Conservation (phyloP, 2,888 invertebrate genomes). For the Andrena fulva region DNA sequence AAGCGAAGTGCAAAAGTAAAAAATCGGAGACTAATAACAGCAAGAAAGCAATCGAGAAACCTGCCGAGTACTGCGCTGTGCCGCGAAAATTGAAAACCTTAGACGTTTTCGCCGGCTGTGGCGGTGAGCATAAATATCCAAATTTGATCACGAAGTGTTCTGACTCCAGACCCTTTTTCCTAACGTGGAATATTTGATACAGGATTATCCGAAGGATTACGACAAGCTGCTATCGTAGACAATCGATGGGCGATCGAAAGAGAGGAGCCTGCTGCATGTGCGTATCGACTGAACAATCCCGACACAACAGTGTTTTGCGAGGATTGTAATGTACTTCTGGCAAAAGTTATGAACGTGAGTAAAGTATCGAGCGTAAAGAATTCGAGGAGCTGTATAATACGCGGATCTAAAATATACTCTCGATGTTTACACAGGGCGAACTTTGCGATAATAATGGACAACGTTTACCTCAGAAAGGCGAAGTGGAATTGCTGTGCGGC, state of each 20-base stretch:
- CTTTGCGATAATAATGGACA: constrained; percentile 86
- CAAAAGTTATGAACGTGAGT: constrained; percentile 88
- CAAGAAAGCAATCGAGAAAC: constrained; percentile 65
- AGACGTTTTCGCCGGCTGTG: constrained; percentile 95
- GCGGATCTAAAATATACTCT: neutral
- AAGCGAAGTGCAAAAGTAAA: constrained; percentile 87
- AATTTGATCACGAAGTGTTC: neutral
- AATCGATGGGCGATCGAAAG: constrained; percentile 94
- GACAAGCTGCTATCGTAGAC: constrained; percentile 89
- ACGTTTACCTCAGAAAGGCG: constrained; percentile 90
- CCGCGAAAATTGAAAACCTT: constrained; percentile 88
- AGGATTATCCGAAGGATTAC: constrained; percentile 91
- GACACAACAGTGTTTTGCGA: constrained; percentile 91
- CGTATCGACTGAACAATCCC: constrained; percentile 92
- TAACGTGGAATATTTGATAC: neutral
- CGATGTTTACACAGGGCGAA: constrained; percentile 84
- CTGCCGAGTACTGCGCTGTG: constrained; percentile 81
- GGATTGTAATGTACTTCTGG: constrained; percentile 91
- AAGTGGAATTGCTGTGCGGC: constrained; percentile 93
- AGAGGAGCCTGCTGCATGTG: constrained; percentile 91
- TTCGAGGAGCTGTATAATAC: neutral
- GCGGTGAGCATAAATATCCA: constrained; percentile 85
- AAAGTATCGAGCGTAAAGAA: neutral
- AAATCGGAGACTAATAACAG: constrained; percentile 60
- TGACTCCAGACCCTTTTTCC: neutral